Base-by-base conservation (phyloP, 2,888 invertebrate species). In the Rosalia funebris region DNA sequence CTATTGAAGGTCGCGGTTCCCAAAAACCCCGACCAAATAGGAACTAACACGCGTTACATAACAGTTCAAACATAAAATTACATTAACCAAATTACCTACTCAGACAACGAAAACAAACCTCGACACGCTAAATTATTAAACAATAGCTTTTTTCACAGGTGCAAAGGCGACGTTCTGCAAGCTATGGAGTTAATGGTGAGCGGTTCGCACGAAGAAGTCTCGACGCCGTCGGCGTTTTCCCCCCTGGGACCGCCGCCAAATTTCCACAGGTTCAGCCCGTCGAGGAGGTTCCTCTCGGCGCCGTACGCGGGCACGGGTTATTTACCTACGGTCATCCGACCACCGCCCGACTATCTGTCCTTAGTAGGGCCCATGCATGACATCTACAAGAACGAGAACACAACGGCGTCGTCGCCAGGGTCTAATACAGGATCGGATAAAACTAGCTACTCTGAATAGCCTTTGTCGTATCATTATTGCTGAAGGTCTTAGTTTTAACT, bases 141-240 rank as follows among this genome's bases (percentile, higher is more conserved):
- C 10, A 16, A n/a, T 34, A 16, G 1, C 15, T 31, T 36, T 7
- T 25, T 20, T 72, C 72, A 0, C 72, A 81, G 81, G 69, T 81
- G 81, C 72, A 86, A 84, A 66, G 95, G 95, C 0, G 96, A 97
- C 78, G 92, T 95, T 0, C 89, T 96, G 0, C 91, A 94, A 70
- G 95, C 96, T 0, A 96, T 97, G 88, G 96, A 97, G 77, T 88
- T 92, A 77, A 89, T 97, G 86, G 86, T 93, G 10, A 89, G 90
- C 64, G 72, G 74, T 3, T 60, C 62, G 32, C 75, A 73, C 55
- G 77, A 75, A 47, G 82, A 61, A 66, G 61, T 66, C 1, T 78
- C 62, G 56, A 76, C 75, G 62, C 82, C 70, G 57, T 92, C 92
- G 0, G 93, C 93, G 4, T 93, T 93, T 78, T 91, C 92, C 0